These are phyloP conservation scores for Sceloporus undulatus DNA, from an alignment of 2,113 vertebrate genomes.

Conservation along the genomic window DNA sequence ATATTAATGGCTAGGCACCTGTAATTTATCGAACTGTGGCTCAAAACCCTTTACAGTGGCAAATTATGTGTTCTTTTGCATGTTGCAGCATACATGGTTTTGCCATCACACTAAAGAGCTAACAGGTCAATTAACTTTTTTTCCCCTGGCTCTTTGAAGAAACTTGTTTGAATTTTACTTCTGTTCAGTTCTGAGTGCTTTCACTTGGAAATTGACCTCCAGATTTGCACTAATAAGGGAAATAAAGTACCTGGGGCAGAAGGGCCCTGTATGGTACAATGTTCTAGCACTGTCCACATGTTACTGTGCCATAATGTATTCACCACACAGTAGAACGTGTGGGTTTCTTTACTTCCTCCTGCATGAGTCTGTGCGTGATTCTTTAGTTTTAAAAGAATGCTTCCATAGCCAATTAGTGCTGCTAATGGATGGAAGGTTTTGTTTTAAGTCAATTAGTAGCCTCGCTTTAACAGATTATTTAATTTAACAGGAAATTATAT, in stretches of 20 bases:
- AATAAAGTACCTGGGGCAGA: background rate
- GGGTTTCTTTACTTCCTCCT: background rate
- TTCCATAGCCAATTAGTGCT: background rate
- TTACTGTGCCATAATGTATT: background rate
- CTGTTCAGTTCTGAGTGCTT: background rate
- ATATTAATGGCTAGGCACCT: background rate
- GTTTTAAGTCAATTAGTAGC: background rate
- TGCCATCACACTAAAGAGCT: background rate
- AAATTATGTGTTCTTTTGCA: background rate
- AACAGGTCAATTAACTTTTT: background rate
- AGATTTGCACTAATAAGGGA: background rate
- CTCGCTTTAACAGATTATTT: slow-evolving; percentile 19
- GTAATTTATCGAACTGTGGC: background rate
- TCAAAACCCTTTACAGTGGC: background rate
- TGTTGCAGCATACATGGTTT: background rate
- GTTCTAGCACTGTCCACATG: no score
- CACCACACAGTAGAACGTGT: background rate
- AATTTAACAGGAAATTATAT: slow-evolving; percentile 26
- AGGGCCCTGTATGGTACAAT: background rate
- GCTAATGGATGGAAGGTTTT: background rate
- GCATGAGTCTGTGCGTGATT: background rate
- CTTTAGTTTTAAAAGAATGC: background rate
- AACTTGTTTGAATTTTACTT: no score
- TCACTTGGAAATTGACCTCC: background rate
- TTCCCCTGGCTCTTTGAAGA: no score